Conservation (phyloP, 2,113 vertebrate species). For the Polypterus bichir region DNA sequence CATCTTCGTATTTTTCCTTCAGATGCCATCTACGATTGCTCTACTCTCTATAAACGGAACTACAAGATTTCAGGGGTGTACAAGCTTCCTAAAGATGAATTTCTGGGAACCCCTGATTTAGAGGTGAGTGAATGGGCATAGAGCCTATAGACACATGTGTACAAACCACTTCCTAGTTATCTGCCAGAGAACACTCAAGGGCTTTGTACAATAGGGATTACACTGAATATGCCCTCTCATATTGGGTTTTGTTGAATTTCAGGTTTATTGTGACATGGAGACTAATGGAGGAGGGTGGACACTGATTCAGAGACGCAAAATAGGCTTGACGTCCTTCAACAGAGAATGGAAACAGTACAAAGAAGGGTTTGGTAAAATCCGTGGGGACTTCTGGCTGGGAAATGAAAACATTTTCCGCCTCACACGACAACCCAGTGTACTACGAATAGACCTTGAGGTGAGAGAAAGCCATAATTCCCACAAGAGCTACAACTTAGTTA, state of each 20-base stretch:
- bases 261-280: conserved; percentile 95
- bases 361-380: conserved; percentile 77
- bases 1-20: conserved; percentile 8
- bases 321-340: conserved; percentile 78
- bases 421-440: conserved; percentile 69
- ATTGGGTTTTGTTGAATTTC: not conserved
- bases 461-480: conserved; percentile 5
- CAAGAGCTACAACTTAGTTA: too few relatives aligned
- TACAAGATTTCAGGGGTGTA: conserved; percentile 89
- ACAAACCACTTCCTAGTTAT: too few relatives aligned
- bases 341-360: conserved; percentile 90
- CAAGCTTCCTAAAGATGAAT: conserved; percentile 83
- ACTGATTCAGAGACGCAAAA: conserved; percentile 80
- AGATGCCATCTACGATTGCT: conserved; percentile 93
- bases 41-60: conserved; percentile 78
- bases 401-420: conserved; percentile 87
- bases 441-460: conserved; percentile 86
- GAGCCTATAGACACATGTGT: too few relatives aligned
- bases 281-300: conserved; percentile 89
- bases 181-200: too few relatives aligned
- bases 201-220: too few relatives aligned
- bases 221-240: too few relatives aligned
- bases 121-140: conserved; percentile 49
- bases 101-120: conserved; percentile 77
- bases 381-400: conserved; percentile 93